phyloP scores from a whole-genome alignment of 2,888 invertebrate species.

The Dione vanillae region DNA sequence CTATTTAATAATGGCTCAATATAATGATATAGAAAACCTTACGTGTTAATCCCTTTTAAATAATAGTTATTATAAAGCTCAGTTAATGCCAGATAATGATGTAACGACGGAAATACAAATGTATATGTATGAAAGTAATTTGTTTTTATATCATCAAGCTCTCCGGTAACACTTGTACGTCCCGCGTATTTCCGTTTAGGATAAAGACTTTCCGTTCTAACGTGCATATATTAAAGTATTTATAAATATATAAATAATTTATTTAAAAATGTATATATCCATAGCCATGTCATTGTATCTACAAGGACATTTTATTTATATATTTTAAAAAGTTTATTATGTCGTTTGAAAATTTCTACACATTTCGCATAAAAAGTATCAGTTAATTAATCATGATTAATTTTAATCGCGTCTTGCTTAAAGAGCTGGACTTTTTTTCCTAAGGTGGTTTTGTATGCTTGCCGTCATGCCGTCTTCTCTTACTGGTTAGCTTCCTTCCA shows the following conservation, averaged over 20 bases:
- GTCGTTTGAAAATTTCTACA: slow-evolving; percentile 29
- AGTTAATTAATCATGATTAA: slow-evolving; percentile 29
- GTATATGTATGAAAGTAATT: slow-evolving; percentile 16
- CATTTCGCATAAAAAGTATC: slow-evolving; percentile 18
- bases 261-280: no score
- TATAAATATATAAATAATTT: no score
- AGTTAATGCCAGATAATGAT: slow-evolving; percentile 17
- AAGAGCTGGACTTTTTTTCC: not conserved
- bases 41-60: slow-evolving; percentile 24
- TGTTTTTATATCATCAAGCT: slow-evolving; percentile 15
- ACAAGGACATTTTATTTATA: no score
- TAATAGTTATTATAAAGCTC: slow-evolving; percentile 20
- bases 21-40: slow-evolving; percentile 1
- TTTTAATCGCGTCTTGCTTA: slow-evolving; percentile 2
- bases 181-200: slow-evolving; percentile 8
- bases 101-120: slow-evolving; percentile 24
- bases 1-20: slow-evolving; percentile 2
- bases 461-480: no score
- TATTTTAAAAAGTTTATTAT: no score
- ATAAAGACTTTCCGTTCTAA: slow-evolving; percentile 7
- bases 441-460: no score
- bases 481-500: no score
- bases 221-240: no score
- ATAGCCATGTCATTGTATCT: no score
- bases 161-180: not conserved